Conservation (phyloP, 2,113 vertebrate species). For the Colius striatus region DNA sequence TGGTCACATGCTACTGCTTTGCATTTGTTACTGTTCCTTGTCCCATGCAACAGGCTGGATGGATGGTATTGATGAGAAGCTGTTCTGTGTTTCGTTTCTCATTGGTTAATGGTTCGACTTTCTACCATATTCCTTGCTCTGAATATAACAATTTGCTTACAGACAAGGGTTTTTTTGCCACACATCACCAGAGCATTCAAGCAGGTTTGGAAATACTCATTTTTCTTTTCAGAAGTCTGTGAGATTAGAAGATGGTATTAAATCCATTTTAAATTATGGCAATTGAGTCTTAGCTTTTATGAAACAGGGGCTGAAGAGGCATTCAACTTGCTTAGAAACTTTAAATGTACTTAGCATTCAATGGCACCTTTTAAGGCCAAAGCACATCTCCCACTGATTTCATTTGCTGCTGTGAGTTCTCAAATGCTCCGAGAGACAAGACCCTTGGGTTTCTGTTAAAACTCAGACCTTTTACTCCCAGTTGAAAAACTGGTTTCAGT, state of each 20-base stretch:
- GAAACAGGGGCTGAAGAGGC: background rate
- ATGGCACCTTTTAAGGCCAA: background rate
- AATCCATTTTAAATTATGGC: background rate
- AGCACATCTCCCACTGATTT: background rate
- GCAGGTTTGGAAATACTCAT: background rate
- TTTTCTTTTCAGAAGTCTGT: background rate
- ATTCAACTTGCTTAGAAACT: background rate
- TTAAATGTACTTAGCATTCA: background rate
- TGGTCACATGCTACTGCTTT: background rate
- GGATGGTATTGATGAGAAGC: background rate
- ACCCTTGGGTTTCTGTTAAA: background rate
- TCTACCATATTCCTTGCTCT: background rate
- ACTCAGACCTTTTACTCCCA: background rate
- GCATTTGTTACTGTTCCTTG: background rate
- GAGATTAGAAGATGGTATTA: background rate
- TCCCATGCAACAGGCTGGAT: background rate
- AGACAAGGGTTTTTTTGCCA: background rate
- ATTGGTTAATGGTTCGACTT: background rate
- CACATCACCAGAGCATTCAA: background rate
- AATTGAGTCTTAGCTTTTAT: background rate
- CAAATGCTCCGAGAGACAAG: background rate
- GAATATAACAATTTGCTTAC: background rate
- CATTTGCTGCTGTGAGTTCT: background rate
- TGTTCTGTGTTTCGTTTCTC: background rate
- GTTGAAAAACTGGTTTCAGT: background rate